Evolutionary conservation across 2,113 vertebrate genomes (phyloP).

Genomic region (Melanostigma gelatinosum): DNA sequence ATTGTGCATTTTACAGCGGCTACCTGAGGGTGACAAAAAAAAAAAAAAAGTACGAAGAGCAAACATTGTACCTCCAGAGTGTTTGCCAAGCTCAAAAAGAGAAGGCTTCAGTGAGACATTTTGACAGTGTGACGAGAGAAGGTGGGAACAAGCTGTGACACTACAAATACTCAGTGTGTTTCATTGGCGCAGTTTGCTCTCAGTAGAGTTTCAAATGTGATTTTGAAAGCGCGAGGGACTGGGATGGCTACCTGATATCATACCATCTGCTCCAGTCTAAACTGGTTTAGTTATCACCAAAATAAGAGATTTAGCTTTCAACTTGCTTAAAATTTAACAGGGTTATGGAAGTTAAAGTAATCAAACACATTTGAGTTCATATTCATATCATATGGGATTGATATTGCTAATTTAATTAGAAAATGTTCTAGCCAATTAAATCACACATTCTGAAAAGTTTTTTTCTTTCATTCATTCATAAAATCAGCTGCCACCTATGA

Average conservation of each 20-base stretch:
- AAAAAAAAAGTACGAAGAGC: conserved; percentile 15
- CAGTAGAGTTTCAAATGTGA: conserved; percentile 35
- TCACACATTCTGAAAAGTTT: not conserved
- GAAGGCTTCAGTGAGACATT: conserved; percentile 43
- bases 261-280: conserved; percentile 12
- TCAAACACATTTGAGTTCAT: not conserved
- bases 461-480: not conserved
- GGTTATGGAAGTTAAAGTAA: not conserved
- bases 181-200: conserved; percentile 15
- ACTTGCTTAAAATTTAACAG: not conserved
- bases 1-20: conserved; percentile 41
- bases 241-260: conserved; percentile 33
- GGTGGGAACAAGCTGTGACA: conserved; percentile 59
- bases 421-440: not conserved
- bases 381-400: no score
- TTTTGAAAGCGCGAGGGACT: conserved; percentile 19
- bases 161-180: conserved; percentile 45
- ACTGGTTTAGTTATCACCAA: not conserved
- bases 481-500: not conserved
- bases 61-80: conserved; percentile 42
- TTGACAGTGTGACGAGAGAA: conserved; percentile 59
- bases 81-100: conserved; percentile 24
- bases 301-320: not conserved
- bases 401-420: not conserved
- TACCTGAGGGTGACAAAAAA: conserved; percentile 43